Evolutionary conservation across 2,888 invertebrate species (phyloP).

Genomic region (Gymnoscelis rufifasciata): DNA sequence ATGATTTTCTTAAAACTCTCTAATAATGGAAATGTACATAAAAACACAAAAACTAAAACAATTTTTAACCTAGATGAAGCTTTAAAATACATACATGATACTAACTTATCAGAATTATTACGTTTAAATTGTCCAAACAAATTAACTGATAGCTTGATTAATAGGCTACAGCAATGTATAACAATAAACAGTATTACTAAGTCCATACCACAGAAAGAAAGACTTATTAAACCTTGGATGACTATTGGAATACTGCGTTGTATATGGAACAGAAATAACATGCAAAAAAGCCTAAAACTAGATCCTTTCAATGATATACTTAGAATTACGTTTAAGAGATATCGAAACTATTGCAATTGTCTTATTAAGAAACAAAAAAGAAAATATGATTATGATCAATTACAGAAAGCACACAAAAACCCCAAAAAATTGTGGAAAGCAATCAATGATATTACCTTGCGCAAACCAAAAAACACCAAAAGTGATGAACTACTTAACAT

Average conservation of each 20-base stretch:
- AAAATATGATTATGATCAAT: background rate
- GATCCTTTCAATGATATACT: too few species aligned
- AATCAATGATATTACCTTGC: background rate
- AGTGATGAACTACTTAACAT: background rate
- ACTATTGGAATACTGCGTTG: background rate
- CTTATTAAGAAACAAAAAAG: too few species aligned
- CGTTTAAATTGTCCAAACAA: background rate
- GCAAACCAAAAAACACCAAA: background rate
- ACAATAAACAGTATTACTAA: background rate
- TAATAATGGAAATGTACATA: background rate
- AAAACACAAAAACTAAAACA: background rate
- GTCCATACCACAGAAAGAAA: background rate
- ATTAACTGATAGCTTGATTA: background rate
- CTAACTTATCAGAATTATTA: background rate
- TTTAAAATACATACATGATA: background rate
- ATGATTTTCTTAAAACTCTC: slow-evolving; percentile 1
- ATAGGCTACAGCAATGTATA: background rate
- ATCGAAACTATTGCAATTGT: too few species aligned
- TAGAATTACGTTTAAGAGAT: too few species aligned
- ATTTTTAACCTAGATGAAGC: background rate
- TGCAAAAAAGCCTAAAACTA: too few species aligned
- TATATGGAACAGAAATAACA: background rate
- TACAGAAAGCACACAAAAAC: background rate
- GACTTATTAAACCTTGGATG: slow-evolving; percentile 2
- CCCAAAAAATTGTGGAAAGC: background rate